phyloP scores from a whole-genome alignment of 2,113 vertebrate species.

The Zingel zingel region DNA sequence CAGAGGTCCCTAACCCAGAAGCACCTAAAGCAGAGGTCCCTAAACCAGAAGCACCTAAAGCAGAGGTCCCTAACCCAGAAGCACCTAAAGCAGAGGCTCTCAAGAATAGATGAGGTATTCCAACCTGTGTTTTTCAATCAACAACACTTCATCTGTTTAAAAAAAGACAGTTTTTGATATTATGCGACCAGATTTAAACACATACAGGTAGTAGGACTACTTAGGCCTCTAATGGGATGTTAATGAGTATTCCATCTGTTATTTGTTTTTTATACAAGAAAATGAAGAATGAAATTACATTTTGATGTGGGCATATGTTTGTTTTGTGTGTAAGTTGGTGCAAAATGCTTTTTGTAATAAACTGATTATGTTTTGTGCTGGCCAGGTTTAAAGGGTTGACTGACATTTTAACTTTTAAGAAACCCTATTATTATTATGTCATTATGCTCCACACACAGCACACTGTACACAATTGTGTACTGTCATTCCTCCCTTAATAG shows the following conservation, averaged over 20 bases:
- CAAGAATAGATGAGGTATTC: conserved; percentile 28
- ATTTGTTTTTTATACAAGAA: conserved; percentile 20
- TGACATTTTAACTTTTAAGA: not conserved
- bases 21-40: not conserved
- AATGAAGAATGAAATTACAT: not conserved
- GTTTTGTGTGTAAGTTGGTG: not conserved
- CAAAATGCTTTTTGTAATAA: not conserved
- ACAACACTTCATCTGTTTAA: not conserved
- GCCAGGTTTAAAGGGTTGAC: not conserved
- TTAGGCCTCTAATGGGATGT: not conserved
- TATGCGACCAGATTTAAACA: not conserved
- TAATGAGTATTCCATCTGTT: not conserved
- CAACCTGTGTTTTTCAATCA: not conserved
- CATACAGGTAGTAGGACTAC: not conserved
- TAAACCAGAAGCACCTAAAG: conserved; percentile 2
- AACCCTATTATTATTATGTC: too few species aligned
- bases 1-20: not conserved
- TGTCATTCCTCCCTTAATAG: not conserved
- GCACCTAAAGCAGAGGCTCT: not conserved
- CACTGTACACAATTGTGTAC: too few species aligned
- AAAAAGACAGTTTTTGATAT: not conserved
- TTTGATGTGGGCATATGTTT: not conserved
- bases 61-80: not conserved
- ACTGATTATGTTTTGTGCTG: not conserved
- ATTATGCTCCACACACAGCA: too few species aligned